phyloP scores from a whole-genome alignment of 2,888 invertebrate species.

The Caenorhabditis imperialis region DNA sequence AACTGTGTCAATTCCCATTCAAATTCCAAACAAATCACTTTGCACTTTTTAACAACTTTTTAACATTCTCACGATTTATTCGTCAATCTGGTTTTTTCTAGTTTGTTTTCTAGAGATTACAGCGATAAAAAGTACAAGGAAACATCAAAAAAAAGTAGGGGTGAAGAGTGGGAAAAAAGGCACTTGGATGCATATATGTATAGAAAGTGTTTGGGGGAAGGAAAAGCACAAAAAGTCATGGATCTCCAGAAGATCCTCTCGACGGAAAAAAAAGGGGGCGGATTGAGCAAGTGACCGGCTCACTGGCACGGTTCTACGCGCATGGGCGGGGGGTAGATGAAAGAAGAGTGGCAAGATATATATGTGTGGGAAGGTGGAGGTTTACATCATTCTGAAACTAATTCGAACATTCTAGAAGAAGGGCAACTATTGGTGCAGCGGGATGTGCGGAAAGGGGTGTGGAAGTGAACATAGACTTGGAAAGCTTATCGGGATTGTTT shows the following conservation, averaged over 20 bases:
- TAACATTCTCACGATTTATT: conserved; percentile 46
- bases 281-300: conserved; percentile 39
- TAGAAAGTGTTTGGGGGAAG: not conserved
- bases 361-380: not conserved
- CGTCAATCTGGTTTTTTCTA: conserved; percentile 12
- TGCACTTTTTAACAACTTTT: conserved; percentile 3
- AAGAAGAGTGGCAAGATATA: conserved; percentile 30
- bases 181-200: conserved; percentile 11
- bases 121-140: conserved; percentile 5
- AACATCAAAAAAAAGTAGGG: not conserved
- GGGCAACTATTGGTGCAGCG: conserved; percentile 46
- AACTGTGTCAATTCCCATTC: conserved; percentile 10
- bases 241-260: conserved; percentile 12
- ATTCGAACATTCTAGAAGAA: conserved; percentile 33
- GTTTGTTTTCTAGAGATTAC: conserved; percentile 17
- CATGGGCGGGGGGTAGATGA: conserved; percentile 28
- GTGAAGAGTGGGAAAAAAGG: conserved; percentile 2
- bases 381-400: conserved; percentile 11
- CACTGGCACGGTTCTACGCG: conserved; percentile 23
- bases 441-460: conserved; percentile 10
- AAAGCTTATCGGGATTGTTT: conserved; percentile 41
- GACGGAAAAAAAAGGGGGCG: not conserved
- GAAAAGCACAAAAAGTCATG: conserved; percentile 33
- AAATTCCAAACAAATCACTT: not conserved
- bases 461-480: conserved; percentile 28